Base-by-base conservation (phyloP, 2,797 vertebrate species). In the Diglossa cyanea region DNA sequence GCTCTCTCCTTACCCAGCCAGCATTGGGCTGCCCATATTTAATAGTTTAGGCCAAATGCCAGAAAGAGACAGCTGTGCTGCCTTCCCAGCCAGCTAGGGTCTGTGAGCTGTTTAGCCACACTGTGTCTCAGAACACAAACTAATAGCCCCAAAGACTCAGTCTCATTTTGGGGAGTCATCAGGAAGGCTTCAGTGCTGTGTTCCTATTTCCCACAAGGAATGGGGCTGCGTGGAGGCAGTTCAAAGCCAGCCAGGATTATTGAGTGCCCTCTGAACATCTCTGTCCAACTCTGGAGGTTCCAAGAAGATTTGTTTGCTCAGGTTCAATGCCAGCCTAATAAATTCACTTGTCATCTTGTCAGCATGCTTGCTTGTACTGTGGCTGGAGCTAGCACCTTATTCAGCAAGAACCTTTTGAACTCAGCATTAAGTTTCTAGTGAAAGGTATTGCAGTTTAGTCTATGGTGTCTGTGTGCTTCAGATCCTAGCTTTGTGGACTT, bases 201-300 rank as follows among this genome's bases (percentile, higher is more conserved):
- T 11, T 75, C 17, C 42, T 30, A 1, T 66, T 86, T 92, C 67
- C 74, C 66, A 37, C 13, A n/a, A 58, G 67, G 54, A 35, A 24
- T 20, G 6, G 28, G 25, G 14, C 30, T 16, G 44, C 37, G 31
- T 33, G 68, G 66, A 85, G 42, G 60, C 40, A 82, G 74, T 45
- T 70, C 44, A 48, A 61, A 85, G 74, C 31, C 55, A 78, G 62
- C 31, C 73, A 79, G 39, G 48, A 37, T 78, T 60, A 61, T 61
- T 72, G 75, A 94, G 76, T 60, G 74, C 60, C 51, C 73, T 51
- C 91, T 94, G 80, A 82, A 95, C 44, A 81, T 79, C 80, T 93
- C 55, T 79, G 9, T 70, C 68, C 40, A 17, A 8, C 1, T 14
- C n/a, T 62, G 47, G 20, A 85, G 11, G 18, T 58, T 92, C 77